These are phyloP conservation scores for Orbicella faveolata DNA, from an alignment of 64 coral and sea anemone species.

Conservation along the genomic window DNA sequence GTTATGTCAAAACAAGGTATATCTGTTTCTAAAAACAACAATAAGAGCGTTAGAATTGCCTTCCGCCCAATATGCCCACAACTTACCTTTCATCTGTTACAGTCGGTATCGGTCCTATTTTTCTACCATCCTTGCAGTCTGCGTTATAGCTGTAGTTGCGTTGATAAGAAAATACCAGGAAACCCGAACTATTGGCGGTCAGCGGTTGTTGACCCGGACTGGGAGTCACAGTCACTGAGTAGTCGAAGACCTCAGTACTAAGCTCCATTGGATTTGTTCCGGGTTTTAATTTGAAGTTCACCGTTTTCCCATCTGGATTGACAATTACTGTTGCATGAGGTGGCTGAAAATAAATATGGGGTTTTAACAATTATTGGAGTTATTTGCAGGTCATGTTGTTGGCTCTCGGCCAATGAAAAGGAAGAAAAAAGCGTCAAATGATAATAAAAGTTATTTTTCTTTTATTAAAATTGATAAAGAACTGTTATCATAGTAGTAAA, in stretches of 20 bases:
- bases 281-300: constrained; percentile 52
- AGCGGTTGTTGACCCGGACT: constrained; percentile 3
- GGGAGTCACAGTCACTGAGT: constrained; percentile 44
- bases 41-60: neutral
- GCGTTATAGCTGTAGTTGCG: constrained; percentile 8
- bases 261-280: constrained; percentile 17
- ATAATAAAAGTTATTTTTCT: too few species aligned
- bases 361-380: too few species aligned
- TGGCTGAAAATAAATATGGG: constrained; percentile 39
- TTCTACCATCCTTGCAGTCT: neutral
- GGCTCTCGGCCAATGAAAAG: too few species aligned
- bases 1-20: too few species aligned
- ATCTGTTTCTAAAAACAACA: neutral
- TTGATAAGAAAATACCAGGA: neutral
- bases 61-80: neutral
- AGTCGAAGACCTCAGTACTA: constrained; percentile 54
- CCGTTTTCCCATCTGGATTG: constrained; percentile 65
- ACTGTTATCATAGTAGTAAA: too few species aligned
- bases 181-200: neutral
- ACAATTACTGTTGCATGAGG: constrained; percentile 61
- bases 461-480: too few species aligned
- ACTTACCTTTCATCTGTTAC: constrained; percentile 35
- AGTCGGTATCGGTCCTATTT: constrained; percentile 3
- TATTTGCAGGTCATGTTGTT: too few species aligned
- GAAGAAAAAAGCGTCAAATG: too few species aligned